Conservation (phyloP, 1,140 invertebrate species). For the Drosophila bipectinata region DNA sequence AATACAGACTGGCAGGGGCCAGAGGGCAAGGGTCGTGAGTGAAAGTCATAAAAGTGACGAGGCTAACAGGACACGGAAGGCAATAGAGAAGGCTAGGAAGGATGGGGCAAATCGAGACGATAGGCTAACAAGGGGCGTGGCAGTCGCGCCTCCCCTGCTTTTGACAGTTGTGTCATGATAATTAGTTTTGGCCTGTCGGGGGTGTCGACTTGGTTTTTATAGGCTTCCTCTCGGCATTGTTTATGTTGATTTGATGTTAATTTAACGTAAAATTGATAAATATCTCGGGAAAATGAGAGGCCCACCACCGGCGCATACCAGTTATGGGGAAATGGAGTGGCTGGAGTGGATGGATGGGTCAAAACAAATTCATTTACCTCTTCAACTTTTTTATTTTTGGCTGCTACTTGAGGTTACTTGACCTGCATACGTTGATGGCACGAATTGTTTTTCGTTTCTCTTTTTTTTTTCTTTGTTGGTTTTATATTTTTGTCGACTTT, state of each 20-base stretch:
- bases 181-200: conserved; percentile 59
- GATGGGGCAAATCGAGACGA: conserved; percentile 21
- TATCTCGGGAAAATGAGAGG: conserved; percentile 42
- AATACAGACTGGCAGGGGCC: not conserved
- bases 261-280: conserved; percentile 79
- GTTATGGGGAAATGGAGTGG: not conserved
- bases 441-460: conserved; percentile 33
- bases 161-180: conserved; percentile 81
- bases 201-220: conserved; percentile 67
- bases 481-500: conserved; percentile 13
- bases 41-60: conserved; percentile 56
- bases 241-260: conserved; percentile 80
- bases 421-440: conserved; percentile 52
- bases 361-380: conserved; percentile 72
- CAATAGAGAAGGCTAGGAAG: conserved; percentile 2
- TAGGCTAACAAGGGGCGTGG: conserved; percentile 60
- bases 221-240: conserved; percentile 48
- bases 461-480: conserved; percentile 14
- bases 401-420: conserved; percentile 60
- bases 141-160: conserved; percentile 40
- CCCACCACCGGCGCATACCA: conserved; percentile 12
- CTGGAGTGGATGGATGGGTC: conserved; percentile 19
- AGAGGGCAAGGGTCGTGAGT: conserved; percentile 6
- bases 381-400: conserved; percentile 31
- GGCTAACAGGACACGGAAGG: conserved; percentile 37